Conservation (phyloP, 2,113 vertebrate genomes). For the Ondatra zibethicus region DNA sequence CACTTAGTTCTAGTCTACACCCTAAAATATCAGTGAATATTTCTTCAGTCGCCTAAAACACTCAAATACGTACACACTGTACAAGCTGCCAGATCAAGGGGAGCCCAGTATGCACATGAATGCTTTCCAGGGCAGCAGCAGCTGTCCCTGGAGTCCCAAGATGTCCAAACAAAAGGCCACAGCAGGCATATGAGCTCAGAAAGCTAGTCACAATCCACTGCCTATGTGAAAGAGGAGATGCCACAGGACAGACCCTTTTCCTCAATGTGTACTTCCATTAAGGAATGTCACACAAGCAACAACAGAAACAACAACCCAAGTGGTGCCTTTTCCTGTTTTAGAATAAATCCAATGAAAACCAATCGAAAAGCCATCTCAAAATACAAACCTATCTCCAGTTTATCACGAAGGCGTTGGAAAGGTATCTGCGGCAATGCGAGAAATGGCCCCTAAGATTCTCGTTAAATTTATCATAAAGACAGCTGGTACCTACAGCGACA, state of each 20-base stretch:
- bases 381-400: not conserved
- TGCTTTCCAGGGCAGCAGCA: not conserved
- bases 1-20: not conserved
- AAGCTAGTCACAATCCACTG: not conserved
- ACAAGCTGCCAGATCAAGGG: too few relatives aligned
- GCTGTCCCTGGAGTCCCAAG: not conserved
- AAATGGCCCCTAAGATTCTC: not conserved
- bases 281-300: too few relatives aligned
- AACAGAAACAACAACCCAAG: not conserved
- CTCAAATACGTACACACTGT: not conserved
- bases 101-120: too few relatives aligned
- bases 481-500: not conserved
- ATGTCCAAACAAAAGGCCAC: not conserved
- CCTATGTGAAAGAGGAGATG: not conserved
- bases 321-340: too few relatives aligned
- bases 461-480: not conserved
- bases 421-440: accelerated
- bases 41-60: not conserved
- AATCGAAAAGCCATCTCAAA: not conserved
- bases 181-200: not conserved
- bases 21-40: not conserved
- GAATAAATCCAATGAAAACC: not conserved
- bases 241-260: accelerated
- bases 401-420: not conserved
- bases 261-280: not conserved